Evolutionary conservation across 2,888 invertebrate genomes (phyloP).

Genomic region (Tetranychus truncatus): DNA sequence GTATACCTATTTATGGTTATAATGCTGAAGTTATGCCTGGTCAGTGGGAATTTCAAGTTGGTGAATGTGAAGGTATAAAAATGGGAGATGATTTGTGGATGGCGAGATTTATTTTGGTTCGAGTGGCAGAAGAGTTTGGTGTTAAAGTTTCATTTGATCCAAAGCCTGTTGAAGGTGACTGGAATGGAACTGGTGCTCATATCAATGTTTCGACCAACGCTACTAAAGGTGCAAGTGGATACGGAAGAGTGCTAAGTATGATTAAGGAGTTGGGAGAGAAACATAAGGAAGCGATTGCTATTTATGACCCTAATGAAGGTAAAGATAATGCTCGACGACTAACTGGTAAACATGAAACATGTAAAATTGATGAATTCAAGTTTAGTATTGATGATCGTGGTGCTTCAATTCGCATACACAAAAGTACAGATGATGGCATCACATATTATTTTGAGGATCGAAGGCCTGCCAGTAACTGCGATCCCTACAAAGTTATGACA

Average conservation of each 20-base stretch:
- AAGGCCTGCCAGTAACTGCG: constrained; percentile 77
- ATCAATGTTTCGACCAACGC: constrained; percentile 32
- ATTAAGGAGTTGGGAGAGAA: constrained; percentile 33
- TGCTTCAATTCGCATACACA: constrained; percentile 26
- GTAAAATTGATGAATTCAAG: constrained; percentile 37
- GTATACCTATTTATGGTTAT: constrained; percentile 72
- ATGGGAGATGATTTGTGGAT: constrained; percentile 60
- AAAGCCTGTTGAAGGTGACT: constrained; percentile 44
- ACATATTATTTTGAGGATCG: constrained; percentile 67
- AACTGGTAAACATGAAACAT: constrained; percentile 38
- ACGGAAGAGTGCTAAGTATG: no score
- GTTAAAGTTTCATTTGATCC: constrained; percentile 56
- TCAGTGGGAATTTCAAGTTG: constrained; percentile 65
- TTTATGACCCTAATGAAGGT: constrained; percentile 37
- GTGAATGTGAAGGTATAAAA: constrained; percentile 64
- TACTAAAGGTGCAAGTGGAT: no score
- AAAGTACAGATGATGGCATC: no score
- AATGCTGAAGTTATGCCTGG: constrained; percentile 94
- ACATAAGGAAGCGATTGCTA: constrained; percentile 36
- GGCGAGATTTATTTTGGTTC: constrained; percentile 61
- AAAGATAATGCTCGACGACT: constrained; percentile 38
- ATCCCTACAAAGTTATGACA: constrained; percentile 55
- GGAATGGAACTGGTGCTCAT: constrained; percentile 40
- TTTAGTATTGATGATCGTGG: constrained; percentile 34
- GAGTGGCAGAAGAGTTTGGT: constrained; percentile 73